Base-by-base conservation (phyloP, 2,113 vertebrate species). In the Pungitius pungitius region DNA sequence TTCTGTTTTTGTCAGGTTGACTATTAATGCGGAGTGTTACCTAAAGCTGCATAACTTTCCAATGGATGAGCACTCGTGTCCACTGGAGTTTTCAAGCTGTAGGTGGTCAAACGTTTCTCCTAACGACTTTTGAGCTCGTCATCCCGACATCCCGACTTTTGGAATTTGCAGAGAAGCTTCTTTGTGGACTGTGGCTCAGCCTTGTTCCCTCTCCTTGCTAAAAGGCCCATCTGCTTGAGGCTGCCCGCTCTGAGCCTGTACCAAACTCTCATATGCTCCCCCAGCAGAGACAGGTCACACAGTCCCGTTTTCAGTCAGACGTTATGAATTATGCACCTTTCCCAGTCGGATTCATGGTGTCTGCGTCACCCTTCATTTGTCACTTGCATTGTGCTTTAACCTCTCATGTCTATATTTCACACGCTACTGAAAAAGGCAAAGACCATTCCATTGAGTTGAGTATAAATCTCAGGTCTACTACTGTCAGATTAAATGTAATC, bases 31-130 rank as follows among this genome's bases (percentile, higher is more conserved):
- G 91, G 96, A 99, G 93, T 99, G 97, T 90, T 98, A 99, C 87
- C 97, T 99, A 94, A 97, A 98, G 92, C 97, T 99, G 93, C 97
- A 98, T 94, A 98, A 99, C 92, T 99, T 99, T 94, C 97, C 97
- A 77, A 99, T 99, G 97, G 97, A 99, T 93, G 96, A 97, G 76
- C 97, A 99, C 88, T 99, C 97, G 77, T 99, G 97, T 89, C 97
- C 97, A 39, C 92, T 99, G 94, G 97, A 98, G 89, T 98, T 99
- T 95, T 99, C 97, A 74, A 99, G 97, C 94, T 99, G 97, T 99
- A 97, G 90, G 97, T 98, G 87, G 91, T 93, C 71, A 18, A 76
- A 86, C 39, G 58, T 69, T 24, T 85, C 49, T 75, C 84, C 83
- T 63, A 79, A 11, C 75, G 78, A 73, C 86, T 84, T 76, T 43